Base-by-base conservation (phyloP, 2,113 vertebrate species). In the Engystomops pustulosus region DNA sequence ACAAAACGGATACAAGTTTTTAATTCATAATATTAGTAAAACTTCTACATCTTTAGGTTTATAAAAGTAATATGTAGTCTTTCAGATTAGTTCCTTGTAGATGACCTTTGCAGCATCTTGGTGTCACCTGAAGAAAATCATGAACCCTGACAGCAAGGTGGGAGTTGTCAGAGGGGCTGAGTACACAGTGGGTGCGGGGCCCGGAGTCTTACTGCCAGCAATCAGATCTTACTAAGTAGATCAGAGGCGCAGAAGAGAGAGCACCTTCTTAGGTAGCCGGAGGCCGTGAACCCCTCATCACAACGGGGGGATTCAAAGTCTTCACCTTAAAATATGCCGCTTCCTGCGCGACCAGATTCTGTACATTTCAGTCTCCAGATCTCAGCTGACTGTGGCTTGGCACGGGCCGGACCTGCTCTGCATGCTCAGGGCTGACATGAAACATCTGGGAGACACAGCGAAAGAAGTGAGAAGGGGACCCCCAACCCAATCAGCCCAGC, bases 311-410 rank as follows among this genome's bases (percentile, higher is more conserved):
- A 84, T 84, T 84, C 44, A 84, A 30, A 84, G 72, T 36, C 72
- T 67, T 77, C 81, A 77, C 81, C 60, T 84, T 84, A 84, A 84
- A 84, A 84, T 84, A 84, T 84, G 71, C 81, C 55, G 58, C 72
- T 77, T 84, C 81, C 81, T 84, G 81, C 58, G 53, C 32, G 20
- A 36, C 58, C 72, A 67, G 58, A 77, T 76, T 25, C 23, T 34
- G 58, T 45, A 41, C 53, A 75, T 79, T 83, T 67, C 12, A 9
- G 36, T 45, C 47, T 68, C 65, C 70, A 75, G 55, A 49, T 47
- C 62, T 75, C 15, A 27, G 78, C 12, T 49, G 53, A 44, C 30
- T 71, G 78, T 23, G 30, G 69, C 32, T 81, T 83, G 18, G 65
- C 49, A 45, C 34, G 34, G 12, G 41, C 67, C 11, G 45, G 55